Evolutionary conservation across 2,113 vertebrate species (phyloP), one percentile per base, ranked within the genome.

Genomic region (Tenebrosternarchus preto): DNA sequence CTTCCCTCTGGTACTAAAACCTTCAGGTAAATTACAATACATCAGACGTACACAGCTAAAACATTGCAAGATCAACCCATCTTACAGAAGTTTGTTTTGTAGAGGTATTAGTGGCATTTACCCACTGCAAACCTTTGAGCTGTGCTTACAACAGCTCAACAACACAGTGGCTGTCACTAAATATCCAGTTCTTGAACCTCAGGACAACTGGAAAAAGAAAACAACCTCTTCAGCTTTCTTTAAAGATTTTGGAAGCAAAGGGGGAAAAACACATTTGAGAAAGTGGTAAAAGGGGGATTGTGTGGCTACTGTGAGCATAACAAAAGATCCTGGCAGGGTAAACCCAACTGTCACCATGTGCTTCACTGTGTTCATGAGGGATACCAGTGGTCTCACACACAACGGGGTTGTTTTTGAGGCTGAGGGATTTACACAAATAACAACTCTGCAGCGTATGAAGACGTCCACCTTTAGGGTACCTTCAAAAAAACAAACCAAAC

Each of bases 361-460:
- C 36, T 73, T 76, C 25, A 20, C 17, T 57, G 15, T 15, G n/a
- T 67, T 43, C 36, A 53, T 61, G 67, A 80, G 67, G 77, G 77
- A 73, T 57, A 64, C 76, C 68, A 80, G n/a, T 31, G 50, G 77
- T 27, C 69, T 60, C 68, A 68, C 70, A 16, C 61, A 72, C 39
- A 73, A 46, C 20, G 12, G 61, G 27, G 67, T 7, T 61, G 24
- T 55, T 17, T 33, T 20, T 59, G 27, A 59, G 12, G 25, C 33
- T 36, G 46, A 19, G 16, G 3, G 5, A 43, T 53, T 25, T 17
- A 53, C 19, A 72, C 24, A 73, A 78, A 76, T 70, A 24, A 76
- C 77, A 78, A 70, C 53, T 29, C 33, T 46, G 57, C 20, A 64
- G 64, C 20, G 67, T 79, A 73, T 80, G 77, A 80, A 80, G 80